Evolutionary conservation across 2,888 invertebrate genomes (phyloP), one percentile per base, ranked within the genome.

Genomic region (Volucella zonaria): DNA sequence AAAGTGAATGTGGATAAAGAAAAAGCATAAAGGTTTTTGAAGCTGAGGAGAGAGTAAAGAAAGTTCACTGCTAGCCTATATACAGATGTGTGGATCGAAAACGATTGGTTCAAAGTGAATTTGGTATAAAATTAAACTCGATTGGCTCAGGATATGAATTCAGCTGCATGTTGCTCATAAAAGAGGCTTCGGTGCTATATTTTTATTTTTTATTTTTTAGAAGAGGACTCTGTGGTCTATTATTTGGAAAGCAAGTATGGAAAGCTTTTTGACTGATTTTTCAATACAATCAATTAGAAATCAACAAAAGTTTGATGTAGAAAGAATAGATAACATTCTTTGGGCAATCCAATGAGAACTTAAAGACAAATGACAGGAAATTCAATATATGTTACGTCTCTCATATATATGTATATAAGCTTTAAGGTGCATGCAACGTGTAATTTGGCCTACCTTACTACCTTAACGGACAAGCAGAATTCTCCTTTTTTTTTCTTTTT

Each of bases 71-170:
- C 40, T 43, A 38, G 62, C 6, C 43, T 49, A 49, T 43, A 58
- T 31, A 40, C 14, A 18, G 23, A 9, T 23, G 38, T 49, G 58
- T 71, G 54, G 54, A 58, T 71, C 47, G 64, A 47, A 78, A 78
- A 51, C 56, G 77, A 68, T 77, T 78, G 54, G 68, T 70, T 68
- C 68, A 49, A 75, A 79, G 70, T 71, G 75, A 74, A 83, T 83
- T 83, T 64, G 47, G 71, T 79, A 79, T 79, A 83, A 79, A 83
- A 79, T 79, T 79, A 75, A 83, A 83, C 75, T 83, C 83, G 83
- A 83, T 83, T 75, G 75, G 75, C 64, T 66, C 54, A 75, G 45
- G 49, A 79, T 79, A 75, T 67, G 66, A 74, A 78, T 74, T 58
- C 58, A 78, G 58, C 62, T 18, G 73, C 73, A 66, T 56, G 73